Conservation (phyloP, 2,113 vertebrate genomes). For the Arenaria interpres region DNA sequence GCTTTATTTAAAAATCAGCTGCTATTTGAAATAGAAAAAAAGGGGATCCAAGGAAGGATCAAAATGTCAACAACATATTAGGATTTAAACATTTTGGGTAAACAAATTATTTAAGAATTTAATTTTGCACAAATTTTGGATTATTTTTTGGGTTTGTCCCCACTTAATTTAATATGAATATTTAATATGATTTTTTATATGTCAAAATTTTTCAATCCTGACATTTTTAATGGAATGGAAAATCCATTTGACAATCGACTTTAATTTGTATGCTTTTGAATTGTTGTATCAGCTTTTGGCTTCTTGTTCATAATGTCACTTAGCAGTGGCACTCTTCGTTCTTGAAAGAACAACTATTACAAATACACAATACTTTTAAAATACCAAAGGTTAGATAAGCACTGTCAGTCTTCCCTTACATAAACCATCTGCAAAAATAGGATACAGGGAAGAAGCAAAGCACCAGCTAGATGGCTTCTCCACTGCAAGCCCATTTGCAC, state of each 20-base stretch:
- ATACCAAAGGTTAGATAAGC: not conserved
- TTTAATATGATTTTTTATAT: conserved; percentile 52
- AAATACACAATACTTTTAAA: conserved; percentile 23
- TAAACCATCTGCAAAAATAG: not conserved
- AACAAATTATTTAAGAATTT: not conserved
- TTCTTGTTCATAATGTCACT: conserved; percentile 58
- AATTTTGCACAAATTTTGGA: not conserved
- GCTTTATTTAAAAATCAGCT: not conserved
- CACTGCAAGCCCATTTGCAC: not conserved
- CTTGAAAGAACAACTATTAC: conserved; percentile 39
- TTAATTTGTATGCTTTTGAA: conserved; percentile 60
- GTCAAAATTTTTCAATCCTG: conserved; percentile 57
- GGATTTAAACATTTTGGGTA: not conserved
- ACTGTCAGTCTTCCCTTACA: not conserved
- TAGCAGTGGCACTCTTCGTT: conserved; percentile 34
- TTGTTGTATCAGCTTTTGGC: conserved; percentile 68
- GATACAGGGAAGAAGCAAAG: not conserved
- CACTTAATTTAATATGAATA: conserved; percentile 33
- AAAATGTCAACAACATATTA: not conserved
- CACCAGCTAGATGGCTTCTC: not conserved
- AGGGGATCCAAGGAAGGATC: not conserved
- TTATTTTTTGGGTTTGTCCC: not conserved
- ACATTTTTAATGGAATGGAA: conserved; percentile 62
- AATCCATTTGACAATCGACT: conserved; percentile 59
- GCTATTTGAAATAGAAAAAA: not conserved